Evolutionary conservation across 2,888 invertebrate genomes (phyloP).

Genomic region (Argynnis bischoffii): DNA sequence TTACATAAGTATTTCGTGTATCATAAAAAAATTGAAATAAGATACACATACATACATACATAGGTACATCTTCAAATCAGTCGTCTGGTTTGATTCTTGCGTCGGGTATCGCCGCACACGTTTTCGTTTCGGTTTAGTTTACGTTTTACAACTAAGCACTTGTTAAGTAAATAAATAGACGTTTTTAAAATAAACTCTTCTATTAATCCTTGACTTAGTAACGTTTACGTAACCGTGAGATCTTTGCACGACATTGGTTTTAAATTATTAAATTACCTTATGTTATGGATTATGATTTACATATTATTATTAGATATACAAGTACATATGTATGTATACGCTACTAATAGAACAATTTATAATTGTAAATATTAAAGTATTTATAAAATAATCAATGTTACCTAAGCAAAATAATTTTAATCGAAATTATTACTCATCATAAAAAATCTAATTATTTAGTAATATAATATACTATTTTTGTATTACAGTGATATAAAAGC

Average conservation of each 20-base stretch:
- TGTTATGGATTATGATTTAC: neutral
- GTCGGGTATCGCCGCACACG: constrained; percentile 49
- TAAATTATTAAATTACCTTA: constrained; percentile 25
- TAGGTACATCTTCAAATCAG: constrained; percentile 25
- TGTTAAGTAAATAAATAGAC: constrained; percentile 77
- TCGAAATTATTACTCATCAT: no score
- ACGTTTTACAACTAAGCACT: constrained; percentile 77
- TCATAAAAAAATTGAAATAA: neutral
- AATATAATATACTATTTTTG: no score
- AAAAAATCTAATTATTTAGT: no score
- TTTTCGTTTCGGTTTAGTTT: constrained; percentile 53
- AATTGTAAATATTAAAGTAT: no score
- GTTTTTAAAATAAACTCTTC: constrained; percentile 74
- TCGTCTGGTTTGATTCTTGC: constrained; percentile 56
- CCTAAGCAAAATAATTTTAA: no score
- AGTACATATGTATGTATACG: no score
- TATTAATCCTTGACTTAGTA: constrained; percentile 74
- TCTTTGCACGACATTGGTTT: constrained; percentile 44
- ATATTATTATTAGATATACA: no score
- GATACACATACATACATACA: neutral
- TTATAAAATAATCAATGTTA: no score
- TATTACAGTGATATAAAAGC: neutral
- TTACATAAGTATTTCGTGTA: constrained; percentile 8
- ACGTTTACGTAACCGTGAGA: constrained; percentile 71
- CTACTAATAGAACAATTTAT: no score